Percentiles rank a stretch among this genome's conserved stretches.
These are phyloP conservation scores for Ambastaia sidthimunki DNA, from an alignment of 2,797 vertebrate genomes.

Conservation along the genomic window DNA sequence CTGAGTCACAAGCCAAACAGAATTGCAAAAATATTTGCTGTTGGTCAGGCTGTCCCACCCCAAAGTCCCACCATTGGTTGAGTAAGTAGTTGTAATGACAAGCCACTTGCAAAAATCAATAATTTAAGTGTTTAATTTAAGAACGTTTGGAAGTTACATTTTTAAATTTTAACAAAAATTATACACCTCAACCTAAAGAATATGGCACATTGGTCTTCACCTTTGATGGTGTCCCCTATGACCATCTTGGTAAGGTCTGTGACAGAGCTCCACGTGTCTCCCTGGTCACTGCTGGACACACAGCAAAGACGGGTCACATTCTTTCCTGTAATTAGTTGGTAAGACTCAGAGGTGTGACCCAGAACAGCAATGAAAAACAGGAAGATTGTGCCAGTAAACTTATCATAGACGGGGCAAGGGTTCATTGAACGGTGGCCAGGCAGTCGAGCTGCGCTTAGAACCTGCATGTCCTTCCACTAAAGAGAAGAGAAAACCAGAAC, in stretches of 20 bases:
- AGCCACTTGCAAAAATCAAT: too few relatives aligned
- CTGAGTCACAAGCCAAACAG: not conserved
- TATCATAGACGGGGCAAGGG: conserved; percentile 91
- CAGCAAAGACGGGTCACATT: conserved; percentile 92
- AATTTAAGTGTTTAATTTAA: too few relatives aligned
- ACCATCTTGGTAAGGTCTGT: conserved; percentile 86
- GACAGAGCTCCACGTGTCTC: conserved; percentile 85
- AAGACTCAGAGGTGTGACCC: conserved; percentile 86
- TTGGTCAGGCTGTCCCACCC: too few relatives aligned
- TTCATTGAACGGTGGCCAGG: conserved; percentile 93
- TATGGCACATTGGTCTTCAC: conserved; percentile 66
- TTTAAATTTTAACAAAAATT: too few relatives aligned
- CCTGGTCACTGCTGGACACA: conserved; percentile 83
- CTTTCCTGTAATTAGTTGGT: conserved; percentile 89
- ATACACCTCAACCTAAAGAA: not conserved
- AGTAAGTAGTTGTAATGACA: too few relatives aligned
- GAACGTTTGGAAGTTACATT: too few relatives aligned
- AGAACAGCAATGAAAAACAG: conserved; percentile 94
- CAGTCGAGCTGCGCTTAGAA: conserved; percentile 82
- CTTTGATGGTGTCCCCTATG: conserved; percentile 85
- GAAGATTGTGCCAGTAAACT: conserved; percentile 88
- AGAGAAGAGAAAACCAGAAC: not conserved
- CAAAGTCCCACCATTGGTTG: too few relatives aligned
- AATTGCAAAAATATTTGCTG: too few relatives aligned
- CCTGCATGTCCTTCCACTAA: conserved; percentile 89